Evolutionary conservation across 2,888 invertebrate species (phyloP), one percentile per base, ranked within the genome.

Genomic region (Drosophila melanosoma): DNA sequence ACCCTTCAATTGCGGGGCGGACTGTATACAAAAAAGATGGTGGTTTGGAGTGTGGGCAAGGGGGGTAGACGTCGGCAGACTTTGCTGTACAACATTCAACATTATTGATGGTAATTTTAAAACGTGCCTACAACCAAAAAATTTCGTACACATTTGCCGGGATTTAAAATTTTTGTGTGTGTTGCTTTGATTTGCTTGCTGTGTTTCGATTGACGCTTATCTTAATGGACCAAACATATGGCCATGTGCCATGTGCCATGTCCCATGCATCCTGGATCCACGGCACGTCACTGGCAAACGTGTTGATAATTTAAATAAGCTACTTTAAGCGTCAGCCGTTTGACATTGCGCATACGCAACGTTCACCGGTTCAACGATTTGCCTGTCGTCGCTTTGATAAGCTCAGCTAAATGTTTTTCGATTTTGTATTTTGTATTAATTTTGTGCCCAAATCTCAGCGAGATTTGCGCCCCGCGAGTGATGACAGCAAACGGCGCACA

Each of bases 301-400:
- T 88, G 87, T 90, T 88, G 87, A 90, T 88, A 90, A 90, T 88
- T 90, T 90, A 89, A 88, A 90, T 88, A 90, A 89, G 87, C 87
- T 87, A 88, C 87, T 88, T 89, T 89, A 78, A 74, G 65, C 78
- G 45, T 35, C 49, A 61, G 49, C 10, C 66, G 63, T 65, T 65
- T 75, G 68, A 73, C 85, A 87, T 89, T 87, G 82, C 88, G 85
- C 88, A 89, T 86, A 87, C 89, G 89, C 85, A 80, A 65, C 87
- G 87, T 76, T 75, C 45, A 69, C 74, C 89, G 82, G 87, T 77
- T 74, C 38, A 29, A 29, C 29, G 29, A 29, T 38, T 74, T 40
- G 78, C 72, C 87, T 84, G 89, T 80, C 85, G 66, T 64, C 78
- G 64, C 23, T 42, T 79, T 87, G 87, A 87, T 90, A 87, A 87